phyloP scores from a whole-genome alignment of 2,797 vertebrate species.

The Bovichtus diacanthus region DNA sequence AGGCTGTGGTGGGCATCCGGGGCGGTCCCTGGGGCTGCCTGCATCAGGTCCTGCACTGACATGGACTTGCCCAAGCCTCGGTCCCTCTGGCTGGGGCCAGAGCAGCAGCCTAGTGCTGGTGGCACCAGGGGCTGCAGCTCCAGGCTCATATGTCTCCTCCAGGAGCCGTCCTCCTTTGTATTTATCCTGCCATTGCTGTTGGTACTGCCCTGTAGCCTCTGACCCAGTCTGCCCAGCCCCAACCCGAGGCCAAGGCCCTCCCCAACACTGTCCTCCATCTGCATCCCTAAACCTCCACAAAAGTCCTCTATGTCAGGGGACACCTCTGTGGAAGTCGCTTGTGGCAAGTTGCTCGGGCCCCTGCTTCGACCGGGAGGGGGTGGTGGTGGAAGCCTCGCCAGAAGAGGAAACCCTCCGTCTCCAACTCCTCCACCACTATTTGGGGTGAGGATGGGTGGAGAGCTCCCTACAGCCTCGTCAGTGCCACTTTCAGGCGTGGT shows the following conservation, averaged over 20 bases:
- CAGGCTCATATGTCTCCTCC: slow-evolving; percentile 93
- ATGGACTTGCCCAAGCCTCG: slow-evolving; percentile 91
- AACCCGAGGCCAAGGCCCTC: slow-evolving; percentile 51
- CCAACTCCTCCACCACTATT: slow-evolving; percentile 73
- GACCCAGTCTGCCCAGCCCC: slow-evolving; percentile 59
- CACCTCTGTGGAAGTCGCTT: slow-evolving; percentile 61
- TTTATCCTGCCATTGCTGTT: slow-evolving; percentile 72
- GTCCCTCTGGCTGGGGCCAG: slow-evolving; percentile 76
- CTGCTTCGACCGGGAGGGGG: slow-evolving; percentile 88
- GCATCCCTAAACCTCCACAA: slow-evolving; percentile 80
- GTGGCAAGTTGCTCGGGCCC: slow-evolving; percentile 71
- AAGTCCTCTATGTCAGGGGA: slow-evolving; percentile 73
- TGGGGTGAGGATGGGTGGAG: slow-evolving; percentile 80
- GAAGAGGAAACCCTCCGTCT: slow-evolving; percentile 76
- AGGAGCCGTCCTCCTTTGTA: slow-evolving; percentile 88
- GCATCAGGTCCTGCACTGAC: slow-evolving; percentile 95
- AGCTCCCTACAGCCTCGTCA: slow-evolving; percentile 77
- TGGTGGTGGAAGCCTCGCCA: slow-evolving; percentile 83
- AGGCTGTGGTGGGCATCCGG: slow-evolving; percentile 81
- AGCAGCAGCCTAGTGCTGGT: slow-evolving; percentile 74
- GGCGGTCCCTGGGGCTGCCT: slow-evolving; percentile 77
- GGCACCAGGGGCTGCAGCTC: slow-evolving; percentile 88
- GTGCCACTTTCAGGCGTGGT: slow-evolving; percentile 83
- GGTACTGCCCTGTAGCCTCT: slow-evolving; percentile 58
- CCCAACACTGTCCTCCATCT: slow-evolving; percentile 76